phyloP scores from a whole-genome alignment of 2,113 vertebrate genomes.

The Gnathonemus longibarbis region DNA sequence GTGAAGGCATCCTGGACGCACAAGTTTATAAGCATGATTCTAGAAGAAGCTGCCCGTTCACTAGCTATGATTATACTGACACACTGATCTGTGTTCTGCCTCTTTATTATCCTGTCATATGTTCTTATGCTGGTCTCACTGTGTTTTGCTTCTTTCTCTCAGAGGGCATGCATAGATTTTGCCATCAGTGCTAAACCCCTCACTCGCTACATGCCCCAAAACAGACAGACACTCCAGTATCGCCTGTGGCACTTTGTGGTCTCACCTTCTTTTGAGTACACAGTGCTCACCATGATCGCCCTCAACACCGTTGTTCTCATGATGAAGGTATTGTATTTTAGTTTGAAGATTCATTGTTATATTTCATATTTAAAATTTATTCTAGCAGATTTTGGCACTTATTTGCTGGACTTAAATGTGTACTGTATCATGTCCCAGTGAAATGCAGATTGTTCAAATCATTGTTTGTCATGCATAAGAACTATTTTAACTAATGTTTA shows the following conservation, averaged over 20 bases:
- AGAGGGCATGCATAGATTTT: slow-evolving; percentile 98
- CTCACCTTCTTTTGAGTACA: slow-evolving; percentile 93
- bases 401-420: neutral
- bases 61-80: neutral
- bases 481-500: neutral
- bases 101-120: neutral
- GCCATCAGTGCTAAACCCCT: slow-evolving; percentile 94
- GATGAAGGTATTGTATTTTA: slow-evolving; percentile 82
- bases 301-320: slow-evolving; percentile 96
- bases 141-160: slow-evolving; percentile 31
- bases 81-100: neutral
- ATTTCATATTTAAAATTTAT: neutral
- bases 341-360: neutral
- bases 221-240: slow-evolving; percentile 93
- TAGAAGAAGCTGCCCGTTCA: neutral
- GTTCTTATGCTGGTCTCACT: neutral
- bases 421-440: neutral
- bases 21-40: neutral
- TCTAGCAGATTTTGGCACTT: neutral
- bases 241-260: slow-evolving; percentile 96
- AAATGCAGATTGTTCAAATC: neutral
- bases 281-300: slow-evolving; percentile 95
- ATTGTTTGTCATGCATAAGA: neutral
- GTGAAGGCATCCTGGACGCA: slow-evolving; percentile 44
- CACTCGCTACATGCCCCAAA: slow-evolving; percentile 97